A percentile compares a stretch with the other conserved stretches of the same genome.
These are phyloP conservation scores for Lepidiolamprologus cunningtoni DNA, from an alignment of 2,113 vertebrate genomes.

Conservation along the genomic window DNA sequence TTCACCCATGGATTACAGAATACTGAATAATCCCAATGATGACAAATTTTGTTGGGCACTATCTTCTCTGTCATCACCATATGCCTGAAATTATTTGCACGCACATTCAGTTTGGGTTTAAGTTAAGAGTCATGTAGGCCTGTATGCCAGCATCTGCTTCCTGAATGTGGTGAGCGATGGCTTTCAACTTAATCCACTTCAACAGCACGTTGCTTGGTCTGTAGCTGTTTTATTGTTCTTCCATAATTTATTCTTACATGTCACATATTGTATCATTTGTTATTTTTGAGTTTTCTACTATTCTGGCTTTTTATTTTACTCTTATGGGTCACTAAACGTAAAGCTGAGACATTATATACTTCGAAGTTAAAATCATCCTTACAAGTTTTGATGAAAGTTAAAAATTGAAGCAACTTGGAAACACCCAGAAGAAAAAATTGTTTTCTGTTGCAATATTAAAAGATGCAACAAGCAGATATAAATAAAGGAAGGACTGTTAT, in stretches of 20 bases:
- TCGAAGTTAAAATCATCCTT: not conserved
- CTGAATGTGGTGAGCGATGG: not conserved
- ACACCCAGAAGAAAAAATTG: not conserved
- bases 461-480: not conserved
- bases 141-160: slow-evolving; percentile 2
- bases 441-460: not conserved
- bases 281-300: not conserved
- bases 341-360: not conserved
- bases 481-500: not conserved
- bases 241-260: not conserved
- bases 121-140: not conserved
- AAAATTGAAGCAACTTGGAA: not conserved
- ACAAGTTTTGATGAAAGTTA: not conserved
- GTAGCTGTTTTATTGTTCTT: not conserved
- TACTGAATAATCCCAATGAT: slow-evolving; percentile 22
- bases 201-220: not conserved
- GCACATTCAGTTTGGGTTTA: not conserved
- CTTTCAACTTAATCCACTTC: not conserved
- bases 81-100: not conserved
- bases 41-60: not conserved
- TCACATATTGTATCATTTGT: not conserved
- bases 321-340: not conserved
- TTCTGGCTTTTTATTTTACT: not conserved
- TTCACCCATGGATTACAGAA: slow-evolving; percentile 15
- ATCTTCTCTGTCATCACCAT: not conserved